Percentiles rank a stretch among this genome's conserved stretches.
These are phyloP conservation scores for Procambarus virginalis DNA, from an alignment of 1,140 invertebrate genomes.

Conservation along the genomic window DNA sequence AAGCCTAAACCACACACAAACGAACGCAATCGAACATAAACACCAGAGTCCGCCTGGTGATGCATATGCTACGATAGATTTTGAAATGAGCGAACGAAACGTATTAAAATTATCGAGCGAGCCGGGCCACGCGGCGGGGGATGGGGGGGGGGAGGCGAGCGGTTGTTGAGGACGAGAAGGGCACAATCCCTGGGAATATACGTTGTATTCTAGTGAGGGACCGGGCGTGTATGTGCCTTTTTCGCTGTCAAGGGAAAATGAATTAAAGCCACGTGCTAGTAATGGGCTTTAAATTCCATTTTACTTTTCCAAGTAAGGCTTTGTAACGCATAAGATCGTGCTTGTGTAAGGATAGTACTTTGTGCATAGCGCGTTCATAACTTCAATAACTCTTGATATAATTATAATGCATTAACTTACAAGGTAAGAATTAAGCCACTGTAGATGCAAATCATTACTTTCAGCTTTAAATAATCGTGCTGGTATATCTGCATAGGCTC, in stretches of 20 bases:
- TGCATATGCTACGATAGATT: neutral
- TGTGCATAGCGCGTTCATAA: too few relatives aligned
- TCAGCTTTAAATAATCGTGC: too few relatives aligned
- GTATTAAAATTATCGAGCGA: constrained; percentile 18
- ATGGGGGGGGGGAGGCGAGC: constrained; percentile 19
- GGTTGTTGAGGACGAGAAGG: constrained; percentile 33
- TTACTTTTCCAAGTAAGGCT: neutral
- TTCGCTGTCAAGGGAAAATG: constrained; percentile 46
- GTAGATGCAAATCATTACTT: too few relatives aligned
- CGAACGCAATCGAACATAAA: neutral
- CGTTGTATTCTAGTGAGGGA: neutral
- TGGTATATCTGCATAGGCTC: neutral
- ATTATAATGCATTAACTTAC: constrained; percentile 18
- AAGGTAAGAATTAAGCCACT: too few relatives aligned
- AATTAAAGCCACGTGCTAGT: constrained; percentile 63
- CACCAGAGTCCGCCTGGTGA: neutral
- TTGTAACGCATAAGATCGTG: too few relatives aligned
- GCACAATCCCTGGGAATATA: constrained; percentile 32
- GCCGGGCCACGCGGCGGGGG: constrained; percentile 7
- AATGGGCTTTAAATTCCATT: constrained; percentile 61
- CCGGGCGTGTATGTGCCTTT: constrained; percentile 30
- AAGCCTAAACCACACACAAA: neutral
- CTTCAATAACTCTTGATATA: neutral
- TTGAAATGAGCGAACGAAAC: constrained; percentile 44
- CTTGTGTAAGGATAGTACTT: too few relatives aligned